Conservation (phyloP, 2,113 vertebrate species). For the Romanogobio albipinnatus region DNA sequence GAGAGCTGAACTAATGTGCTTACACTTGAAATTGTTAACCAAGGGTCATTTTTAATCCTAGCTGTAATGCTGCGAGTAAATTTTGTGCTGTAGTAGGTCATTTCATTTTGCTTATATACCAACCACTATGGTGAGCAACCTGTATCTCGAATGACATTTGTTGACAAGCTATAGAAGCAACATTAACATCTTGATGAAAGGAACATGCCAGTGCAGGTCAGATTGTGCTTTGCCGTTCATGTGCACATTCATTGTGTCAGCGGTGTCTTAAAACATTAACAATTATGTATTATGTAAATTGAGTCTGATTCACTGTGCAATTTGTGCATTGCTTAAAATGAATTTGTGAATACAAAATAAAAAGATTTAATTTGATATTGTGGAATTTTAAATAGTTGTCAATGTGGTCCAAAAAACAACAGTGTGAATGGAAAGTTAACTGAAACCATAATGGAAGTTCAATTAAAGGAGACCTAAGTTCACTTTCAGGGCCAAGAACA, state of each 20-base stretch:
- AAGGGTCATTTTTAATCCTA: conserved; percentile 3
- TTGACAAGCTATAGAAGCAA: not conserved
- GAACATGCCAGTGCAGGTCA: not conserved
- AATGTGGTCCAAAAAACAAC: not conserved
- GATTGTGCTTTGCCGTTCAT: not conserved
- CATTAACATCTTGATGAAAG: not conserved
- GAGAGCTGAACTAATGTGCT: not conserved
- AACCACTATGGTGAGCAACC: not conserved
- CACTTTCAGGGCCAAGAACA: not conserved
- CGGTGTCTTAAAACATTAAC: not conserved
- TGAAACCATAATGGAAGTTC: not conserved
- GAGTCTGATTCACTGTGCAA: not conserved
- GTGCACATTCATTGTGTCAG: not conserved
- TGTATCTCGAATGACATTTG: not conserved
- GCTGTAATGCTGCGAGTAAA: not conserved
- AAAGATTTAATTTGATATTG: not conserved
- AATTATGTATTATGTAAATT: not conserved
- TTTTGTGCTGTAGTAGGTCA: not conserved
- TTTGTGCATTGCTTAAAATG: not conserved
- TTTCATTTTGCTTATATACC: not conserved
- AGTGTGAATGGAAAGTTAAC: not conserved
- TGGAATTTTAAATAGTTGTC: not conserved
- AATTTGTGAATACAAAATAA: not conserved
- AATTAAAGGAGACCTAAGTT: not conserved
- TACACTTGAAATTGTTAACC: not conserved